Base-by-base conservation (phyloP, 1,140 invertebrate species). In the Eciton burchellii region DNA sequence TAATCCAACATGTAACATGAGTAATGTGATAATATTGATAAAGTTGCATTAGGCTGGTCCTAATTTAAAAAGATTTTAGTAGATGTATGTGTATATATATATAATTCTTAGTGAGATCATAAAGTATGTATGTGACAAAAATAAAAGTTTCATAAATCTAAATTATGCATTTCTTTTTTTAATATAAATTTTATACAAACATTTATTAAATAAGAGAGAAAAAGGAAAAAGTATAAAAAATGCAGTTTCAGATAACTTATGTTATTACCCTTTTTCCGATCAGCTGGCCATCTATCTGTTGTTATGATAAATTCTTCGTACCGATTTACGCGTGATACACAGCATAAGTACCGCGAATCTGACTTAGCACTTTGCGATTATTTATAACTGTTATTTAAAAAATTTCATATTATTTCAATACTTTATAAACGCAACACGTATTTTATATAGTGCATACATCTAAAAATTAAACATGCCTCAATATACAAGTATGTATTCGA, bases 11-110 rank as follows among this genome's bases (percentile, higher is more conserved):
- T 49, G 4, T 62, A 19, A 68, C 29, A 47, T 60, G 63, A 52
- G 63, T 57, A 68, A 79, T 90, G 68, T 88, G 81, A 90, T 87
- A 81, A 62, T 29, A 79, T 83, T 86, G 72, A 83, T 68, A 0
- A 86, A 83, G 21, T 74, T 82, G 83, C 84, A 88, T 89, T 92
- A 91, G 90, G 88, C 88, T 90, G 88, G 86, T 82, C 90, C 88
- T 92, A 91, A 91, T 89, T 90, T 86, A 84, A 89, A 92, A 83
- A 65, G 73, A 45, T 35, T 84, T 85, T 72, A 74, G 70, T 84
- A 68, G 83, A 35, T 35, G 6, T 35, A 35, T 35, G 6, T 35
- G 35, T 9, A 56, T 16, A 41, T n/a, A 19, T 52, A 29, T 84
- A 60, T 24, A 84, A 57, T 47, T 81, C 49, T 73, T 87, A 71